Percentiles rank a stretch among this genome's conserved stretches.
Evolutionary conservation across 1,140 invertebrate species (phyloP).

Genomic region (Pogonognathellus flavescens): DNA sequence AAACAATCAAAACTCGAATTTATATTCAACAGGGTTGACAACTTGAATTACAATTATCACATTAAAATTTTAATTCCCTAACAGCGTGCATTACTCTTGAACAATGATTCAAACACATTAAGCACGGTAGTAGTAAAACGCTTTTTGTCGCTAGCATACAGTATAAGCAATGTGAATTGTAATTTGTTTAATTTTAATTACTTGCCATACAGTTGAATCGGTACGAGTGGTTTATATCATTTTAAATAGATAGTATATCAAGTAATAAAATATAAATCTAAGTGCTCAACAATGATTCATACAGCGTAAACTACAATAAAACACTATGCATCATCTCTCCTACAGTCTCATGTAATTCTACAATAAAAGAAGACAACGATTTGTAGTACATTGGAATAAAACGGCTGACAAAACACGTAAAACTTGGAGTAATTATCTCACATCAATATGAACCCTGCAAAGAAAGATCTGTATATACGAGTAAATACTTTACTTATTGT

Average conservation of each 20-base stretch:
- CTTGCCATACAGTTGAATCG: conserved; percentile 8
- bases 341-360: background rate
- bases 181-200: conserved; percentile 38
- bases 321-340: background rate
- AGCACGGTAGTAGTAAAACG: background rate
- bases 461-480: background rate
- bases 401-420: conserved; percentile 10
- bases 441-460: background rate
- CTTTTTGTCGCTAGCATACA: conserved; percentile 18
- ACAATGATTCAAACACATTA: too few species aligned
- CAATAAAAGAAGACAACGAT: background rate
- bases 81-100: background rate
- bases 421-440: background rate
- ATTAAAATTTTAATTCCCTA: conserved; percentile 18
- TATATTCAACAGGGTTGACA: conserved; percentile 13
- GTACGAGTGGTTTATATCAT: background rate
- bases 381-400: background rate
- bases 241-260: background rate
- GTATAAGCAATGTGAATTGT: background rate
- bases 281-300: conserved; percentile 12
- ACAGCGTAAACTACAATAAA: background rate
- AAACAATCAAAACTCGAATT: too few species aligned
- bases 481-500: too few species aligned
- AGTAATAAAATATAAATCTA: conserved; percentile 17
- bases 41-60: conserved; percentile 30